phyloP scores from a whole-genome alignment of 2,888 invertebrate genomes.

The Strigamia transsilvanica region DNA sequence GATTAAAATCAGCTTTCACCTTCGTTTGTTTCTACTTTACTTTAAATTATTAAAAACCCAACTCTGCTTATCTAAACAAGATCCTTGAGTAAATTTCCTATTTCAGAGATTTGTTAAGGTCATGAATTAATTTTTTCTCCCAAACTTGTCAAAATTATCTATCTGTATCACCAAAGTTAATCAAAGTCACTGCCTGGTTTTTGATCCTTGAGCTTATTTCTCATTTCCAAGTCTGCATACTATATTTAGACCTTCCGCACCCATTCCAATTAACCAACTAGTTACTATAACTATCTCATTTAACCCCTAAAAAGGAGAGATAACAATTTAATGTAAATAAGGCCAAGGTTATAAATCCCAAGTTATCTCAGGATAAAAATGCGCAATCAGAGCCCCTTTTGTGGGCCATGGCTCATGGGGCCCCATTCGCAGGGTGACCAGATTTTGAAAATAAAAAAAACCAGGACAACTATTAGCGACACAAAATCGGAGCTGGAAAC shows the following conservation, averaged over 20 bases:
- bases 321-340: background rate
- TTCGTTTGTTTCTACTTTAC: background rate
- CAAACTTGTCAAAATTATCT: conserved; percentile 12
- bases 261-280: too few species aligned
- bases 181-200: conserved; percentile 50
- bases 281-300: background rate
- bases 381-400: too few species aligned
- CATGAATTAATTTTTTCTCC: conserved; percentile 31
- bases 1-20: conserved; percentile 18
- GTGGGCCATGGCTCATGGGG: too few species aligned
- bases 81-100: background rate
- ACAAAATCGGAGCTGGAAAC: too few species aligned
- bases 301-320: background rate
- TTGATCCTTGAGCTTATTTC: conserved; percentile 48
- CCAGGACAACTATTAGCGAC: too few species aligned
- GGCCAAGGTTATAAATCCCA: conserved; percentile 3
- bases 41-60: background rate
- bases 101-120: background rate
- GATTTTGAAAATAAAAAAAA: too few species aligned
- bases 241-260: background rate
- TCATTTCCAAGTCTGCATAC: background rate
- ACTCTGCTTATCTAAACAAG: background rate
- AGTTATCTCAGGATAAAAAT: background rate
- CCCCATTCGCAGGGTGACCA: too few species aligned
- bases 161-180: background rate